These are phyloP conservation scores for Ceratosolen solmsi DNA, from an alignment of 1,140 invertebrate genomes.

Conservation along the genomic window DNA sequence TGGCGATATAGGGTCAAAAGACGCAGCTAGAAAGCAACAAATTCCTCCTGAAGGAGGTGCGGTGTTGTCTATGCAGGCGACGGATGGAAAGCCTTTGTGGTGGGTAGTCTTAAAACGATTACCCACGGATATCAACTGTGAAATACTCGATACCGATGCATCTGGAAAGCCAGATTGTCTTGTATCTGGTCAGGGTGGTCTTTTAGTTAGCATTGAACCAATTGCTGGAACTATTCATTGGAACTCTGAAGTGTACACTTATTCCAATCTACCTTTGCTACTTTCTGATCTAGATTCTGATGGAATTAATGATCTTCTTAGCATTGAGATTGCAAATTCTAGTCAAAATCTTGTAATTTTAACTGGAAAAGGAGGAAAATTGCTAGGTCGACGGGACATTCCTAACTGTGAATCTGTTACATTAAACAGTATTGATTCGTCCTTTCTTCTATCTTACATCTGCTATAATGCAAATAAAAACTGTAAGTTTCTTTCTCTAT, in stretches of 20 bases:
- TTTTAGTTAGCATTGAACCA: constrained; percentile 80
- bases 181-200: constrained; percentile 79
- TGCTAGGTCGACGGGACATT: constrained; percentile 62
- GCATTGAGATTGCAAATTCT: constrained; percentile 71
- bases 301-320: constrained; percentile 79
- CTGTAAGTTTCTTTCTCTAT: constrained; percentile 24
- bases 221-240: constrained; percentile 79
- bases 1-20: constrained; percentile 75
- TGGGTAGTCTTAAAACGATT: constrained; percentile 77
- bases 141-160: constrained; percentile 79
- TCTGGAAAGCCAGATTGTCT: constrained; percentile 83
- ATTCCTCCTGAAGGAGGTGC: constrained; percentile 71
- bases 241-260: constrained; percentile 73
- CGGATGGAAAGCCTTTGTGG: constrained; percentile 77
- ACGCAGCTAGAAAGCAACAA: constrained; percentile 63
- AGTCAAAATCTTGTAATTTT: constrained; percentile 77
- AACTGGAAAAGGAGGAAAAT: constrained; percentile 77
- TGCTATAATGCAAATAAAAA: constrained; percentile 55
- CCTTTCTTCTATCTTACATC: constrained; percentile 63
- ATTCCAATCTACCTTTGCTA: constrained; percentile 80
- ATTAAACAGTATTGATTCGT: constrained; percentile 70
- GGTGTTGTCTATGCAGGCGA: constrained; percentile 69
- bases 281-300: constrained; percentile 82
- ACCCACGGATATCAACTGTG: constrained; percentile 81
- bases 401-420: constrained; percentile 70